A percentile compares a stretch with the other conserved stretches of the same genome.
Conservation (phyloP, 2,797 vertebrate species). For the Hoplostethus atlanticus region DNA sequence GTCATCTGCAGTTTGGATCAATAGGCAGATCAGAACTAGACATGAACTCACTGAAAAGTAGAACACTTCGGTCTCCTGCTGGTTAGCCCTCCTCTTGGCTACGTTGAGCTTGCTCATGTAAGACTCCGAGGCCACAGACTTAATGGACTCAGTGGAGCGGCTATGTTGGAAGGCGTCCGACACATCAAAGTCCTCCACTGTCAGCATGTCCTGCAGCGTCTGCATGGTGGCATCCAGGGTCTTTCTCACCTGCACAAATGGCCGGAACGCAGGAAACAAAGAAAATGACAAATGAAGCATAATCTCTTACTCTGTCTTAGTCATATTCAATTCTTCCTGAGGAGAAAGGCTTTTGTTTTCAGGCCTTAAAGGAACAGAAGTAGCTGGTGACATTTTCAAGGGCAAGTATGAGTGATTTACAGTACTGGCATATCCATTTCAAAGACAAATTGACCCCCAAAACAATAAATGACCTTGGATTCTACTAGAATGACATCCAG, state of each 20-base stretch:
- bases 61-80: slow-evolving; percentile 98
- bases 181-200: slow-evolving; percentile 98
- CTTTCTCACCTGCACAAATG: slow-evolving; percentile 90
- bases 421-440: slow-evolving; percentile 29
- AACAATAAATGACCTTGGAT: slow-evolving; percentile 50
- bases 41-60: slow-evolving; percentile 93
- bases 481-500: slow-evolving; percentile 17
- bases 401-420: slow-evolving; percentile 36
- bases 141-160: slow-evolving; percentile 97
- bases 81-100: slow-evolving; percentile 95
- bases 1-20: neutral
- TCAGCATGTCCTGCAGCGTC: slow-evolving; percentile 99
- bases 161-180: slow-evolving; percentile 99
- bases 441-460: slow-evolving; percentile 42
- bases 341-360: neutral
- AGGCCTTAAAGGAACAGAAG: slow-evolving; percentile 13
- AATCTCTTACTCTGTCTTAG: neutral
- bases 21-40: neutral
- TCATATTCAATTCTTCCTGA: slow-evolving; percentile 14
- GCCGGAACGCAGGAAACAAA: neutral
- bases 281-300: slow-evolving; percentile 43
- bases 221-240: slow-evolving; percentile 99
- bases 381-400: slow-evolving; percentile 36
- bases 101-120: slow-evolving; percentile 99
- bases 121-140: slow-evolving; percentile 94